Evolutionary conservation across 2,113 vertebrate species (phyloP).

Genomic region (Fregata magnificens): DNA sequence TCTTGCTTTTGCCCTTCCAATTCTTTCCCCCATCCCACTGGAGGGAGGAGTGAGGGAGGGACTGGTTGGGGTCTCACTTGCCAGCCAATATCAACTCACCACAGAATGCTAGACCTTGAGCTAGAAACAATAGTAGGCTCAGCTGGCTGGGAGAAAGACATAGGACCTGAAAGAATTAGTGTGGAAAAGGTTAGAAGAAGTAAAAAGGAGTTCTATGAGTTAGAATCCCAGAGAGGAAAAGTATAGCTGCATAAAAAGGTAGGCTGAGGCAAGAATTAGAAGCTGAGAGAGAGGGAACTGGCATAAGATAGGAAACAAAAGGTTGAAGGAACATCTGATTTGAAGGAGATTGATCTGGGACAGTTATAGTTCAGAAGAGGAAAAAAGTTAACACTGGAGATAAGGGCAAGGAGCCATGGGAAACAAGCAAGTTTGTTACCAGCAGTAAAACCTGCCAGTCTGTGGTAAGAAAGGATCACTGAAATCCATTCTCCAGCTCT

Average conservation of each 20-base stretch:
- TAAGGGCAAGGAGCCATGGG: neutral
- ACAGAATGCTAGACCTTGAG: neutral
- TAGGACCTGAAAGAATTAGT: neutral
- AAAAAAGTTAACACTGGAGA: neutral
- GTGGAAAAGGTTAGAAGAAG: neutral
- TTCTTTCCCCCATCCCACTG: neutral
- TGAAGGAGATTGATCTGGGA: neutral
- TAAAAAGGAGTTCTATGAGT: neutral
- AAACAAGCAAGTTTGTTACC: neutral
- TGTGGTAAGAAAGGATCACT: neutral
- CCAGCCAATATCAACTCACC: neutral
- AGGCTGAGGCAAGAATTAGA: neutral
- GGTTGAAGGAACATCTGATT: neutral
- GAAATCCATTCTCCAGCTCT: neutral
- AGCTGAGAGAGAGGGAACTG: neutral
- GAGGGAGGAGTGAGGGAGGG: neutral
- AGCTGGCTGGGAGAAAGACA: neutral
- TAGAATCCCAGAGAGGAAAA: neutral
- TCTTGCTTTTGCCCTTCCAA: neutral
- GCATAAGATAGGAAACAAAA: neutral
- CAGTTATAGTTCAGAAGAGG: neutral
- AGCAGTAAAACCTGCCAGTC: neutral
- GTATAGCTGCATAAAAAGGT: neutral
- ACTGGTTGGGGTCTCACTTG: neutral
- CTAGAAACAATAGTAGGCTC: neutral